Evolutionary conservation across 2,797 vertebrate genomes (phyloP), one percentile per base, ranked within the genome.

Genomic region (Eupleurogrammus muticus): DNA sequence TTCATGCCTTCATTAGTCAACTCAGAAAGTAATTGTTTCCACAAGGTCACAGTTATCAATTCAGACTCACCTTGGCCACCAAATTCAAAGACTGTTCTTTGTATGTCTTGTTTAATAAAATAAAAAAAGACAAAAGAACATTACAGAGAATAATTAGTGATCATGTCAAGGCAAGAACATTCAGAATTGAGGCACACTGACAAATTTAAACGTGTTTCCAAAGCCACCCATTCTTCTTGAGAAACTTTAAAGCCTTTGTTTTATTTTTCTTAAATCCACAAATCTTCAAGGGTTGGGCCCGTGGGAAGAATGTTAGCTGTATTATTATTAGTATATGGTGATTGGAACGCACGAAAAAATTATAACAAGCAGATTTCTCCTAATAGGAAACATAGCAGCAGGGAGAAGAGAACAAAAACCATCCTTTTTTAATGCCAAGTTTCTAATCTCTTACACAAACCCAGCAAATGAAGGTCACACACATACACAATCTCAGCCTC

Each of bases 241-340:
- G 52, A 54, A 49, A 57, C 49, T 42, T 48, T 74, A 5, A 65
- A 81, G 51, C 47, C 58, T 61, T 70, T 35, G 52, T 8, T 80
- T 48, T 3, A 28, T 62, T 70, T 28, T 58, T 35, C 13, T 46
- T 50, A 47, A 65, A 75, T 34, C 21, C n/a, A 69, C 8, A 74
- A 71, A 38, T 56, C 76, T 78, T 59, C 0, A 19, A 38, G 62
- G 42, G 54, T 35, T 51, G 9, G 35, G 34, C 70, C 50, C 53
- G 23, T 19, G 35, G 53, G 71, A 35, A 36, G 58, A 23, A 36
- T 23, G 13, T 57, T 21, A 23, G 44, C 50, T 54, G 42, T 14
- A n/a, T 79, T 71, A 66, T 63, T 74, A 77, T 72, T 70, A 70
- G 55, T 62, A 57, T 1, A 50, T 44, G 62, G 36, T 24, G 69